These are phyloP conservation scores for Ladona fulva DNA, from an alignment of 1,140 invertebrate species.

Conservation along the genomic window DNA sequence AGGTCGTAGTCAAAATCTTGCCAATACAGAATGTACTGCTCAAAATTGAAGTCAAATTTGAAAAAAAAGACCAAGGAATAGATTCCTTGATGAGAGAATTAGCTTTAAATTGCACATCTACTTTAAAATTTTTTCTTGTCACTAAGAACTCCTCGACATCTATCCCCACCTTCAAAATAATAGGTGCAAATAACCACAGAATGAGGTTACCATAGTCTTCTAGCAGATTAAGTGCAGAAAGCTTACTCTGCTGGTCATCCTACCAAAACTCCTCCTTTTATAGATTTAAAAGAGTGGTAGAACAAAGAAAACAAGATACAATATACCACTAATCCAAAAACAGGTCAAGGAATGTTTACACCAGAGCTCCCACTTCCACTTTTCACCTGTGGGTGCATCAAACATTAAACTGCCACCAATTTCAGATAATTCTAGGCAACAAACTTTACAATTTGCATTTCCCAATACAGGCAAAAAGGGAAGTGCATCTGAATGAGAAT, in stretches of 20 bases:
- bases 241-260: neutral
- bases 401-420: too few species aligned
- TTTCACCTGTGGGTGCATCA: too few species aligned
- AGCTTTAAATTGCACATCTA: neutral
- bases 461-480: neutral
- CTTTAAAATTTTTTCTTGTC: neutral
- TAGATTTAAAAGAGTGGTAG: neutral
- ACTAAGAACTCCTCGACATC: neutral
- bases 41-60: neutral
- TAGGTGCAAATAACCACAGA: neutral
- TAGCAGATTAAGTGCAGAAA: slow-evolving; percentile 5
- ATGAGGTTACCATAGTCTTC: neutral
- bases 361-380: neutral
- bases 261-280: neutral
- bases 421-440: neutral
- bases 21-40: neutral
- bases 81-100: neutral
- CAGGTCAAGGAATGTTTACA: slow-evolving; percentile 1
- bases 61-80: neutral
- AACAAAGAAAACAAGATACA: neutral
- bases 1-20: neutral
- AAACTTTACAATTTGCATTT: neutral
- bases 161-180: neutral
- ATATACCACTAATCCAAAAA: neutral
- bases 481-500: neutral